phyloP scores from a whole-genome alignment of 2,888 invertebrate species.

The Drosophila neutralis region DNA sequence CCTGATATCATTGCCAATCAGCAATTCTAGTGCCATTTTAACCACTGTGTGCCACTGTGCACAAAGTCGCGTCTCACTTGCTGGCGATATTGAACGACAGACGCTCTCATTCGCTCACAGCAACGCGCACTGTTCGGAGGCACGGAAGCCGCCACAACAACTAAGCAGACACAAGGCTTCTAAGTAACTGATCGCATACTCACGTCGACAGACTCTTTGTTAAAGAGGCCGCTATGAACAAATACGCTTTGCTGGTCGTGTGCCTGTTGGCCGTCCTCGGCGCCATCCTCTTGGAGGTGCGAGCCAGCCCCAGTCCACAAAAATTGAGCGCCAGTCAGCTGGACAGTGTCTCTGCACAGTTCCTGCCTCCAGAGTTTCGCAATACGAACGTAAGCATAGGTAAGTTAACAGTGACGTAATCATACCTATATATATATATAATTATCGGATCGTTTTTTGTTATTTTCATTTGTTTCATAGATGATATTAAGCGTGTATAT shows the following conservation, averaged over 20 bases:
- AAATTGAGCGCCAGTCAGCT: slow-evolving; percentile 57
- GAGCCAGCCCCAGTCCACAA: slow-evolving; percentile 47
- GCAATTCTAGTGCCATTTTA: neutral
- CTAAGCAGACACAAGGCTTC: neutral
- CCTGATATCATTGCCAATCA: slow-evolving; percentile 7
- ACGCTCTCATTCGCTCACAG: slow-evolving; percentile 43
- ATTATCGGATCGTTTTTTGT: neutral
- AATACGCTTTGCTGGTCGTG: slow-evolving; percentile 55
- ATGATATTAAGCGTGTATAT: slow-evolving; percentile 86
- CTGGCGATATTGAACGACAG: slow-evolving; percentile 16
- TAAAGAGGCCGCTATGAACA: slow-evolving; percentile 52
- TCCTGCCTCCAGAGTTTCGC: slow-evolving; percentile 78
- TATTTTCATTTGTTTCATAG: slow-evolving; percentile 50
- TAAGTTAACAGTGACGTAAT: slow-evolving; percentile 49
- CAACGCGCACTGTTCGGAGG: slow-evolving; percentile 41
- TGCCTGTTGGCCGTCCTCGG: slow-evolving; percentile 58
- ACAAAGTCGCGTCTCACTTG: slow-evolving; percentile 19
- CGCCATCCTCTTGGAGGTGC: slow-evolving; percentile 59
- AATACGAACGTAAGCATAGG: slow-evolving; percentile 77
- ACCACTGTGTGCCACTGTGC: slow-evolving; percentile 32
- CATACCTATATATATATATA: neutral
- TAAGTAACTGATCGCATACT: slow-evolving; percentile 20
- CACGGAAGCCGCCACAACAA: slow-evolving; percentile 20
- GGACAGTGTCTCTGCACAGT: slow-evolving; percentile 73
- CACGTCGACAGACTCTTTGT: neutral